Base-by-base conservation (phyloP, 2,113 vertebrate species). In the Narcine bancroftii region DNA sequence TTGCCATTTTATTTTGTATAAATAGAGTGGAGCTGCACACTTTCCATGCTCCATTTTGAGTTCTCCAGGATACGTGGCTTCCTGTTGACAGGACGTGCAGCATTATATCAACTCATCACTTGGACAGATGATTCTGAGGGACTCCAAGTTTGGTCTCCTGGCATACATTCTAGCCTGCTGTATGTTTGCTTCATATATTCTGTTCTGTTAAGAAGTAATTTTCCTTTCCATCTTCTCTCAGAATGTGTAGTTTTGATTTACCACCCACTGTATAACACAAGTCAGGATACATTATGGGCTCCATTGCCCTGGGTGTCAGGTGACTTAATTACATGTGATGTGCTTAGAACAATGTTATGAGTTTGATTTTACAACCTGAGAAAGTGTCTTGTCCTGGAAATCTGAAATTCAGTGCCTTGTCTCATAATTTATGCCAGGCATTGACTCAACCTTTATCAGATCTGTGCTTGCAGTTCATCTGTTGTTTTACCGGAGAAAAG, bases 271-370 rank as follows among this genome's bases (percentile, higher is more conserved):
- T 45, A 47, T 47, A 77, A 42, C 42, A 24, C 47, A 81, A 24
- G 24, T 53, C 77, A 53, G 77, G 45, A 53, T 81, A 50, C 45
- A 81, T 81, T 50, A 81, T 81, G 26, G 33, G 77, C 45, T 50
- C 2, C 47, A 81, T 53, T 81, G 10, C 24, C 76, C 47, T 9
- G 26, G 47, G 26, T 81, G 77, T 81, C 77, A 53, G 45, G 47
- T 50, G 77, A 50, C 9, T 26, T 33, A 81, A 81, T 53, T 53
- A 81, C 45, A 81, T 81, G 26, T 45, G 75, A 53, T 81, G 24
- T 26, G 24, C 77, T 81, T 81, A 81, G 45, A 81, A 81, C 45
- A 81, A 33, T 81, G 9, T 81, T 81, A 81, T 87, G 85, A 89
- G 85, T 65, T 87, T 60, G 50, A 39, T 63, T 36, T 89, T 89